Evolutionary conservation across 2,888 invertebrate species (phyloP), one percentile per base, ranked within the genome.

Genomic region (Drosophila parthenogenetica): DNA sequence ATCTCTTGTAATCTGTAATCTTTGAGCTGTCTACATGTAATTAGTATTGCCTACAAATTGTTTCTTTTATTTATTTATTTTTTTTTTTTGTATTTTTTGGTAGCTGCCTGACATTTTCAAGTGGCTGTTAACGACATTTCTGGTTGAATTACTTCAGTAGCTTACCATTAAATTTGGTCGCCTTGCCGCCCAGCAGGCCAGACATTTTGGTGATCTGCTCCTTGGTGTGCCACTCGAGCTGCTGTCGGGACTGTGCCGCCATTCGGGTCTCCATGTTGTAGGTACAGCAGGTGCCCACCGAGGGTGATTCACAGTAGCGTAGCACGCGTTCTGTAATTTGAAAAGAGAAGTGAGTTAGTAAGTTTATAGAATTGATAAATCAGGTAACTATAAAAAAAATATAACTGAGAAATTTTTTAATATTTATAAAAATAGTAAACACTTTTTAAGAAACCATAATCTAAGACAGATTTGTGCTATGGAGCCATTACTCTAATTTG

Each of bases 121-220:
- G 86, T 88, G 84, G 81, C 75, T 87, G 78, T 69, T 75, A 83
- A 73, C 5, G 60, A 64, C 45, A 63, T 55, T 73, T 71, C 54
- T 71, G 68, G 64, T 60, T 58, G 39, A 17, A 25, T 54, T 37
- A 39, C 35, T n/a, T 19, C 35, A n/a, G 54, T 29, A 29, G 94
- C 96, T 95, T 93, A 98, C 98, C 96, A 92, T 98, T 97, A 93
- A 98, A 97, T 92, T 95, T 95, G 89, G 94, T 94, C 43, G 97
- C 96, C 90, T 97, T 94, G 78, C 95, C 95, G 55, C 95, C 94
- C 87, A 98, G 94, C 74, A 96, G 94, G 63, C 95, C 94, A 19
- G 96, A 95, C 70, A 97, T 93, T 90, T 95, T 95, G 81, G 94
- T 94, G 66, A 97, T 95, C 80, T 96, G 95, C 81, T 96, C 95